Evolutionary conservation across 1,140 invertebrate genomes (phyloP), one percentile per base, ranked within the genome.

Genomic region (Acyrthosiphon pisum): DNA sequence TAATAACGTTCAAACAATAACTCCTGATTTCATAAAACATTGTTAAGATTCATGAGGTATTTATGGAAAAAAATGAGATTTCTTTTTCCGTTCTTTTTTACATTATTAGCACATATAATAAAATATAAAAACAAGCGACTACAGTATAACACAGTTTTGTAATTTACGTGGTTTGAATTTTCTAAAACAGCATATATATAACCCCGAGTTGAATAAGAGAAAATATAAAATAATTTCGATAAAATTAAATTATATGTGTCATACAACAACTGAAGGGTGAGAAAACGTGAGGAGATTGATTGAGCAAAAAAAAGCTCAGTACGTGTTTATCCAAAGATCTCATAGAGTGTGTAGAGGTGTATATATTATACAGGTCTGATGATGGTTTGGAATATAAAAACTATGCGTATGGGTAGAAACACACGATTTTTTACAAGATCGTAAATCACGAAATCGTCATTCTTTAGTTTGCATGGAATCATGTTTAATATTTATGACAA

Each of bases 1-100:
- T 48, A 46, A 86, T 46, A 53, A 37, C 87, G 53, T 68, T 56
- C 90, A 91, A 91, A 91, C 44, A 76, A 35, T 91, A 91, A 91
- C 56, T 46, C 11, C 2, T 91, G 41, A 91, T 91, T 76, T 46
- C 8, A 68, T 91, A 81, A n/a, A 76, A 68, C 41, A n/a, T 68
- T 41, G 41, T 91, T 68, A n/a, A 35, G 41, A 44, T 76, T 76
- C 90, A 35, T 44, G 30, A 56, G 22, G 56, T 44, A n/a, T 68
- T 90, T 30, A 60, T 35, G 22, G 53, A 23, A n/a, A 53, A 37
- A 60, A 41, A 60, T 37, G 53, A 44, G 37, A 90, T 68, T 90
- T 60, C 23, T 68, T 48, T 56, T 30, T 56, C 37, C 18, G 7
- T 46, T 91, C 41, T 22, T 60, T 76, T 76, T 44, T n/a, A 91